These are phyloP conservation scores for Drosophila funebris DNA, from an alignment of 1,140 invertebrate species.

Conservation along the genomic window DNA sequence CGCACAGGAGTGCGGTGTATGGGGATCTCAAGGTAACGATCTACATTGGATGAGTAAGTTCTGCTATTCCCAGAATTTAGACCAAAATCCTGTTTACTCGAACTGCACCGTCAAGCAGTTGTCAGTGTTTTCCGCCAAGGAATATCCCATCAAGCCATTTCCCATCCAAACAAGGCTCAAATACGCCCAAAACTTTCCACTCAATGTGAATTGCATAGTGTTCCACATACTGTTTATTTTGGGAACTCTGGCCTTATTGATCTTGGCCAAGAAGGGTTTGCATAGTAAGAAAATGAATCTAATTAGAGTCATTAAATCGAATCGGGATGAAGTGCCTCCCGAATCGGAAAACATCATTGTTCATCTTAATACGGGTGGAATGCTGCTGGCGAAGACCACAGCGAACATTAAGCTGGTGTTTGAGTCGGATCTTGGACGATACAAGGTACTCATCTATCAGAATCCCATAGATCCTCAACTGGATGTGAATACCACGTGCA, in stretches of 20 bases:
- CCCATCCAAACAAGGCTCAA: neutral
- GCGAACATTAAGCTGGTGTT: slow-evolving; percentile 23
- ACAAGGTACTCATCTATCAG: slow-evolving; percentile 30
- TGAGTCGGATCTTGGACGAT: slow-evolving; percentile 23
- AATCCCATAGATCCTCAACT: slow-evolving; percentile 21
- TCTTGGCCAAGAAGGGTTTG: neutral
- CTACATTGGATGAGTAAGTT: neutral
- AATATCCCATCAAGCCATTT: neutral
- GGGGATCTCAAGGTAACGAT: neutral
- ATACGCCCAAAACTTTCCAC: neutral
- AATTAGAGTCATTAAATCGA: slow-evolving; percentile 18
- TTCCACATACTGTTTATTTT: neutral
- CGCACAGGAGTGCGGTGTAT: slow-evolving; percentile 7
- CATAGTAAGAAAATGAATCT: neutral
- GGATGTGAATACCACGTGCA: neutral
- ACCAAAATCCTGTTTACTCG: neutral
- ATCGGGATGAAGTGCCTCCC: neutral
- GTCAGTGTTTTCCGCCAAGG: slow-evolving; percentile 11
- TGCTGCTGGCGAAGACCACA: neutral
- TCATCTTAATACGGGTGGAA: slow-evolving; percentile 16
- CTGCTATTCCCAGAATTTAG: neutral
- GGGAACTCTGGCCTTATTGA: neutral
- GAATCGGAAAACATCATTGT: slow-evolving; percentile 19
- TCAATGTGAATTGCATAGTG: neutral
- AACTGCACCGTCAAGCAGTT: neutral